Evolutionary conservation across 1,140 invertebrate genomes (phyloP).

Genomic region (Drosophila tani): DNA sequence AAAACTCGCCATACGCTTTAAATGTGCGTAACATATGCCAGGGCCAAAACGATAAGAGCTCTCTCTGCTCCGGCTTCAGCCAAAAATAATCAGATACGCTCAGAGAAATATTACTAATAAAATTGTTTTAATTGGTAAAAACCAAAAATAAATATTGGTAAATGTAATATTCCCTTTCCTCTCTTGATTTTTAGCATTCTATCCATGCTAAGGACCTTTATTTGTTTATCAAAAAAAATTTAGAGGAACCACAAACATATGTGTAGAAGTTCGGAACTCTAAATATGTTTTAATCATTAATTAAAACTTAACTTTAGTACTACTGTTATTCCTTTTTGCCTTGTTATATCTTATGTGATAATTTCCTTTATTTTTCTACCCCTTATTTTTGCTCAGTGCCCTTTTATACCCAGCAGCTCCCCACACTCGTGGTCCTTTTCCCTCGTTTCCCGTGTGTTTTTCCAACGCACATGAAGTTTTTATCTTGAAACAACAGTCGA

Average conservation of each 20-base stretch:
- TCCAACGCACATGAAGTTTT: conserved; percentile 80
- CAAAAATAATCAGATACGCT: conserved; percentile 35
- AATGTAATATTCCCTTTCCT: too few relatives aligned
- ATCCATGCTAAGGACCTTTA: too few relatives aligned
- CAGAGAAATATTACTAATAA: not conserved
- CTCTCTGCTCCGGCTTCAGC: conserved; percentile 36
- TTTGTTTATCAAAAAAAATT: too few relatives aligned
- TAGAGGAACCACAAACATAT: too few relatives aligned
- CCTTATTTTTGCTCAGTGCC: conserved; percentile 7
- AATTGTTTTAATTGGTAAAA: not conserved
- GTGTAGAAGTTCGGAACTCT: too few relatives aligned
- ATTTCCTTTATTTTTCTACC: too few relatives aligned
- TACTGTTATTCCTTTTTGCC: too few relatives aligned
- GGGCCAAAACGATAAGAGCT: conserved; percentile 68
- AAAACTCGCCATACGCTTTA: conserved; percentile 80
- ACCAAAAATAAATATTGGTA: too few relatives aligned
- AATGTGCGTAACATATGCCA: conserved; percentile 83
- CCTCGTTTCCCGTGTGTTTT: conserved; percentile 60
- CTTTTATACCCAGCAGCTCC: conserved; percentile 3
- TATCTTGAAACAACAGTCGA: conserved; percentile 81
- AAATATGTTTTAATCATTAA: not conserved
- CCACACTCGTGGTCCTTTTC: conserved; percentile 29
- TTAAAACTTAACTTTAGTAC: not conserved
- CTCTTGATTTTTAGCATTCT: too few relatives aligned
- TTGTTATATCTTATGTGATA: too few relatives aligned